A percentile compares a stretch with the other conserved stretches of the same genome.
These are phyloP conservation scores for Drosophila parvula DNA, from an alignment of 1,140 invertebrate genomes.

Conservation along the genomic window DNA sequence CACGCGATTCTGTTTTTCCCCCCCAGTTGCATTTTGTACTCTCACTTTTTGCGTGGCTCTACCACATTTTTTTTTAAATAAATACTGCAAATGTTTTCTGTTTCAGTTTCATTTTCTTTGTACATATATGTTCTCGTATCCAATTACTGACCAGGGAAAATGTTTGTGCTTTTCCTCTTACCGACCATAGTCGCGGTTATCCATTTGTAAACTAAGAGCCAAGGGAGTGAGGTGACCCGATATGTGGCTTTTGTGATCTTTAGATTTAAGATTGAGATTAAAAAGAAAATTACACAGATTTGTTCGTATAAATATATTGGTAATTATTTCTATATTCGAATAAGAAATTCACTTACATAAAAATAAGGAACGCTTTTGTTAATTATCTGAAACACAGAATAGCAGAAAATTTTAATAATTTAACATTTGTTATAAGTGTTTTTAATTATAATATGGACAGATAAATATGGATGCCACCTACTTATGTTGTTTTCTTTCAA, in stretches of 20 bases:
- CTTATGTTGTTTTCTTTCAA: background rate
- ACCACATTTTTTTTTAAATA: background rate
- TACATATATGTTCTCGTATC: conserved; percentile 26
- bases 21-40: conserved; percentile 10
- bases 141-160: conserved; percentile 32
- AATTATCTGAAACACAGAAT: background rate
- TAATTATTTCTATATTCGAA: background rate
- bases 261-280: background rate
- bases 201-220: background rate
- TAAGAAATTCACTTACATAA: background rate
- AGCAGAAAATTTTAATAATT: background rate
- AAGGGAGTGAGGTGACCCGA: conserved; percentile 16
- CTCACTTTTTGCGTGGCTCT: conserved; percentile 15
- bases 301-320: background rate
- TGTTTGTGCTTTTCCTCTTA: conserved; percentile 3
- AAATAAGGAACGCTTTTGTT: background rate
- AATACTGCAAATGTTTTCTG: conserved; percentile 19
- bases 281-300: background rate
- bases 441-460: too few relatives aligned
- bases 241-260: background rate
- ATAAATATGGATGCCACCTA: background rate
- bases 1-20: conserved; percentile 38
- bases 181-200: conserved; percentile 1
- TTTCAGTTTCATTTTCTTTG: conserved; percentile 32
- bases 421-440: too few relatives aligned